These are phyloP conservation scores for Leucosticte australis DNA, from an alignment of 2,113 vertebrate species.

Conservation along the genomic window DNA sequence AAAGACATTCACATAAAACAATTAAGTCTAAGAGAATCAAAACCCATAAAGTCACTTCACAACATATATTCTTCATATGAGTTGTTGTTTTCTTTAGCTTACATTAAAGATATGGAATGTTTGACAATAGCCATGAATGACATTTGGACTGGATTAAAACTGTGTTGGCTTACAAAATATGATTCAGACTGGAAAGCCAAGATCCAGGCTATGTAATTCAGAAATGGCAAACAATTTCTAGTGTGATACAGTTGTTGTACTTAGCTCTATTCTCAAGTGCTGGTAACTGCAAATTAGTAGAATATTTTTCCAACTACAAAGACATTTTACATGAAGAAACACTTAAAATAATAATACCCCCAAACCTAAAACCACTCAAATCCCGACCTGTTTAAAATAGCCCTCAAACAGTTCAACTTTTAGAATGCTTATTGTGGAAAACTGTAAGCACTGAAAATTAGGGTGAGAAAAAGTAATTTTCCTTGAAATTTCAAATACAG, in stretches of 20 bases:
- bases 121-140: background rate
- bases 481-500: background rate
- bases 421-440: background rate
- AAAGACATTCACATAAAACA: background rate
- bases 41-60: background rate
- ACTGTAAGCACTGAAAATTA: background rate
- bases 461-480: background rate
- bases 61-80: background rate
- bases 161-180: background rate
- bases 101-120: background rate
- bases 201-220: background rate
- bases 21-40: background rate
- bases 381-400: background rate
- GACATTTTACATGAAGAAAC: background rate
- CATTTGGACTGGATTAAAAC: slow-evolving; percentile 20
- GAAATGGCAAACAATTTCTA: background rate
- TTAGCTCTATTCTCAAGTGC: background rate
- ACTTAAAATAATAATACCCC: background rate
- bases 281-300: background rate
- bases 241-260: background rate
- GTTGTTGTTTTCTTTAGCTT: background rate
- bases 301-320: background rate
- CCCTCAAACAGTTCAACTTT: background rate
- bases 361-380: background rate
- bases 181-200: background rate